A percentile compares a stretch with the other conserved stretches of the same genome.
phyloP scores from a whole-genome alignment of 2,888 invertebrate genomes.

The Ennomos fuscantarius region DNA sequence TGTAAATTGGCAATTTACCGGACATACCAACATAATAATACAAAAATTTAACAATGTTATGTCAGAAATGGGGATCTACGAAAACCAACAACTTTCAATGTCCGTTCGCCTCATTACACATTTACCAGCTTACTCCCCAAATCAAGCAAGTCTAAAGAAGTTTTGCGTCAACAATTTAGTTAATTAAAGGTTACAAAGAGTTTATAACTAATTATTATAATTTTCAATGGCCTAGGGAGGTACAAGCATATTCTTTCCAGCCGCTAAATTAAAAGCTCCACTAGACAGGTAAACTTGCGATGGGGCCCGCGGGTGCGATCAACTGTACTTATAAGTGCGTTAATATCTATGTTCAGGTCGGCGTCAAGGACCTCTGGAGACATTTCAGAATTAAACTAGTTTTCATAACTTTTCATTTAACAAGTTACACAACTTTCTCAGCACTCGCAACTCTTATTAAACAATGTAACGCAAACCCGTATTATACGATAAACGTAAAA shows the following conservation, averaged over 20 bases:
- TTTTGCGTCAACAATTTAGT: too few relatives aligned
- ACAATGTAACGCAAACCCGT: conserved; percentile 21
- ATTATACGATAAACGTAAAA: conserved; percentile 20
- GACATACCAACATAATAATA: too few relatives aligned
- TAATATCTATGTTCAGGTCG: conserved; percentile 59
- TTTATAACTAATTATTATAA: neutral
- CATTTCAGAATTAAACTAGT: conserved; percentile 57
- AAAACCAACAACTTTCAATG: too few relatives aligned
- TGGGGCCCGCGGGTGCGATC: conserved; percentile 67
- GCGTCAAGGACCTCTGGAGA: conserved; percentile 64
- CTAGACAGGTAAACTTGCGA: conserved; percentile 59
- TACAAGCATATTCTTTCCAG: conserved; percentile 20
- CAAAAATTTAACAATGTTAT: too few relatives aligned
- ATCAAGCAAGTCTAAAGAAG: too few relatives aligned
- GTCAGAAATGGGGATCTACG: too few relatives aligned
- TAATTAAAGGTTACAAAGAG: too few relatives aligned
- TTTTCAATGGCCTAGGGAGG: too few relatives aligned
- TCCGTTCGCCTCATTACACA: too few relatives aligned
- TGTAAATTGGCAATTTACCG: too few relatives aligned
- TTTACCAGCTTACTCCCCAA: too few relatives aligned
- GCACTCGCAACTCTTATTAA: conserved; percentile 20
- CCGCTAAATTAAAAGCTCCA: conserved; percentile 52
- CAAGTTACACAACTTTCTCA: conserved; percentile 21
- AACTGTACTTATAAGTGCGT: conserved; percentile 67
- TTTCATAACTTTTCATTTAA: conserved; percentile 53